Percentiles rank a stretch among this genome's conserved stretches.
Conservation (phyloP, 2,113 vertebrate genomes). For the Dromaius novaehollandiae region DNA sequence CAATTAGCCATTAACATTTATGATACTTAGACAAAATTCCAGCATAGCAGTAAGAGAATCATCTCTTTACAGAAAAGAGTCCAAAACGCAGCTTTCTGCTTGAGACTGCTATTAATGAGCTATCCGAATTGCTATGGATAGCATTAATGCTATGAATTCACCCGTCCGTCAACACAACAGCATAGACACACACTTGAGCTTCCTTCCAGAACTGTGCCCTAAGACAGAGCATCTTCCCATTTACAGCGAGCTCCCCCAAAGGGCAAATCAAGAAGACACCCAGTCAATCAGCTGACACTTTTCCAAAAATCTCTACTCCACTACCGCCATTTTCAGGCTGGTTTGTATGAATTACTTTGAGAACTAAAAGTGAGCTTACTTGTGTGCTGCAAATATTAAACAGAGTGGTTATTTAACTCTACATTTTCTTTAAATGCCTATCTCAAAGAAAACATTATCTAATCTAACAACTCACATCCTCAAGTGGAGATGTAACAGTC, state of each 20-base stretch:
- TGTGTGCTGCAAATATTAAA: not conserved
- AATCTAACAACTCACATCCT: not conserved
- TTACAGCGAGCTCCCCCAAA: not conserved
- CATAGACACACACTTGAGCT: not conserved
- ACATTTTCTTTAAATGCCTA: not conserved
- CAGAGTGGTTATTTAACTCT: not conserved
- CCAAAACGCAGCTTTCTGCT: not conserved
- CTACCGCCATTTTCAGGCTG: not conserved
- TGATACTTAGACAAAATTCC: no score
- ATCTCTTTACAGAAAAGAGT: not conserved
- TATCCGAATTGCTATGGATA: not conserved
- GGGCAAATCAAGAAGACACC: not conserved
- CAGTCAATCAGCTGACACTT: rapidly evolving
- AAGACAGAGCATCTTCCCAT: not conserved
- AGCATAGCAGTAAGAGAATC: not conserved
- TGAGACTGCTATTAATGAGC: not conserved
- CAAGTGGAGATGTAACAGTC: not conserved
- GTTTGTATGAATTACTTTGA: not conserved
- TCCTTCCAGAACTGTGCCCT: not conserved
- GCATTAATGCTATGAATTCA: not conserved
- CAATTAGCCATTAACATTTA: not conserved
- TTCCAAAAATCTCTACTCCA: not conserved
- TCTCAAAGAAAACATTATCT: not conserved
- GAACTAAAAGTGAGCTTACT: not conserved
- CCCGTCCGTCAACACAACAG: not conserved